Base-by-base conservation (phyloP, 2,113 vertebrate species). In the Epinephelus moara region DNA sequence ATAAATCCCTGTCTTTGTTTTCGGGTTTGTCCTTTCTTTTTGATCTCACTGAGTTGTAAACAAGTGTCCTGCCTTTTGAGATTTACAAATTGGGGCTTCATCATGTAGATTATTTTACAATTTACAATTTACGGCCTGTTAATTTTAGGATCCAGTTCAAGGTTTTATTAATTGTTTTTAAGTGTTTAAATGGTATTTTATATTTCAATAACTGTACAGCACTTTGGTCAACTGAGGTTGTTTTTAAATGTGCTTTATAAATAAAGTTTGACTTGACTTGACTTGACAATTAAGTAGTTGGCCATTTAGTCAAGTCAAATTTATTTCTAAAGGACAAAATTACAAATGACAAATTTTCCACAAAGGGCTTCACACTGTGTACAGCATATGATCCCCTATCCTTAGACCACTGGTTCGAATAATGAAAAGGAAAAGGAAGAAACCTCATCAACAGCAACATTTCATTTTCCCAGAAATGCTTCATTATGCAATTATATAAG, bases 1-100 rank as follows among this genome's bases (percentile, higher is more conserved):
- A 62, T 27, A 78, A 74, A 49, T 78, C 49, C 27, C 56, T 25
- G 68, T 56, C 79, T 87, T 73, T 78, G 50, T 91, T 67, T 50
- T 59, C 13, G 50, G 21, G 3, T 52, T 71, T 67, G 47, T 27
- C 53, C 12, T 3, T 42, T 30, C 2, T 21, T 61, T 74, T 71
- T 64, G 73, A 80, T 52, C 50, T 67, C 53, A 70, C 19, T 52
- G 55, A 37, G 53, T 72, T 50, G 33, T 14, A 67, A 75, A 75
- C 67, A 13, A 14, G 23, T 18, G 19, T 52, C 25, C 45, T 19
- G 4, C 19, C 9, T 52, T 12, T 23, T 25, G 27, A 27, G 4
- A 40, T 49, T n/a, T 63, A 47, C 21, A 14, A 1, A 49, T 23
- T 4, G 19, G 4, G 3, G 37, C 50, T 55, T 66, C 11, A 53